phyloP scores from a whole-genome alignment of 2,888 invertebrate genomes.

The Ophion ellenae region DNA sequence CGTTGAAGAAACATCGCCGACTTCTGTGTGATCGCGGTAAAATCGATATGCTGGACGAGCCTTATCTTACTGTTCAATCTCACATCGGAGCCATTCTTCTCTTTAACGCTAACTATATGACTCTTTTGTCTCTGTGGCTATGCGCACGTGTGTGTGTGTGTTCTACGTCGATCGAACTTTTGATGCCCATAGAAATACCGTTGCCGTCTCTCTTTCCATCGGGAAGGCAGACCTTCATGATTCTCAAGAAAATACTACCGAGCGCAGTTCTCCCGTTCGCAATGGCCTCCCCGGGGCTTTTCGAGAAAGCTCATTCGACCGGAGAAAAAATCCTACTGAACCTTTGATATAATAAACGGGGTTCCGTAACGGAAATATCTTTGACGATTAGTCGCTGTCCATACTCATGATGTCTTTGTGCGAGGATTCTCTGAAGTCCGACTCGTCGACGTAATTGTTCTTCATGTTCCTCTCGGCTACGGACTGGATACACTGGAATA shows the following conservation, averaged over 20 bases:
- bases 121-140: conserved; percentile 26
- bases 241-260: conserved; percentile 21
- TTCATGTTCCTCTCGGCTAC: conserved; percentile 81
- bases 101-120: conserved; percentile 32
- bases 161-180: conserved; percentile 61
- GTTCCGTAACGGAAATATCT: neutral
- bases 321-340: conserved; percentile 14
- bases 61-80: conserved; percentile 45
- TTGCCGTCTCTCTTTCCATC: conserved; percentile 9
- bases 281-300: neutral
- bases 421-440: conserved; percentile 78
- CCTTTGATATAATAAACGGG: conserved; percentile 4
- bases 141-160: conserved; percentile 12
- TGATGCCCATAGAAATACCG: conserved; percentile 54
- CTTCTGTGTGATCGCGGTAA: conserved; percentile 1
- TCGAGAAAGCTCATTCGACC: conserved; percentile 1
- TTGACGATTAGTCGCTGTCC: conserved; percentile 79
- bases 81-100: conserved; percentile 44
- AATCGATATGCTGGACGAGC: conserved; percentile 54
- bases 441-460: conserved; percentile 81
- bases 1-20: neutral
- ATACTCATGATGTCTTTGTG: conserved; percentile 77
- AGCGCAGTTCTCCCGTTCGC: conserved; percentile 3
- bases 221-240: conserved; percentile 23
- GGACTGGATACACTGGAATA: conserved; percentile 81